phyloP scores from a whole-genome alignment of 2,888 invertebrate genomes.

The Xestoiulus laeticollis region DNA sequence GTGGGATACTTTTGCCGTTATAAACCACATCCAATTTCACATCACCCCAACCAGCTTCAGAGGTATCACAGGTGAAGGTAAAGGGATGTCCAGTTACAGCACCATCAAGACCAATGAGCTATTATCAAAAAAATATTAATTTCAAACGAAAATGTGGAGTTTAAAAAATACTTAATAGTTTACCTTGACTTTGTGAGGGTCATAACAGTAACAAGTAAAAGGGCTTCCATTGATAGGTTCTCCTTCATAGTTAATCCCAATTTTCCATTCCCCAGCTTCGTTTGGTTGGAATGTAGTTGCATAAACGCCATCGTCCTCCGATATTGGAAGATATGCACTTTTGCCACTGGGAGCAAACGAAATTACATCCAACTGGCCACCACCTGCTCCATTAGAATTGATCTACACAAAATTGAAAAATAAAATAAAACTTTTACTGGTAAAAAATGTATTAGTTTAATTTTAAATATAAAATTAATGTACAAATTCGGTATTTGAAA shows the following conservation, averaged over 20 bases:
- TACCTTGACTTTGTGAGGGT: constrained; percentile 86
- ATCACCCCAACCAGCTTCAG: constrained; percentile 86
- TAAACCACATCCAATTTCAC: constrained; percentile 89
- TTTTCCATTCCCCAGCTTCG: constrained; percentile 95
- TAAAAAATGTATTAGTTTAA: background rate
- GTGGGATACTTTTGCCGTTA: constrained; percentile 84
- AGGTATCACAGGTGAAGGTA: constrained; percentile 80
- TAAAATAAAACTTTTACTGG: background rate
- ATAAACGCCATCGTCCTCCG: constrained; percentile 78
- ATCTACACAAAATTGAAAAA: constrained; percentile 66
- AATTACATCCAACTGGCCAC: constrained; percentile 87
- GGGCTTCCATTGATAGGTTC: constrained; percentile 96
- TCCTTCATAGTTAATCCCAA: constrained; percentile 94
- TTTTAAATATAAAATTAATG: background rate
- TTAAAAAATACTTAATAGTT: constrained; percentile 48
- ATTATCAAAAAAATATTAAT: constrained; percentile 14
- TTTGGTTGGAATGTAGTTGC: constrained; percentile 97
- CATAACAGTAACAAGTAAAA: constrained; percentile 94
- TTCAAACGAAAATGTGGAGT: background rate
- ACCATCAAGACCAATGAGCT: constrained; percentile 57
- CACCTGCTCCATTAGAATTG: constrained; percentile 69
- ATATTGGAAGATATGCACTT: constrained; percentile 77
- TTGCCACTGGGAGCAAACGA: constrained; percentile 91
- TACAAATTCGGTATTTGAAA: too few species aligned
- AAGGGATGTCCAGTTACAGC: constrained; percentile 87